Base-by-base conservation (phyloP, 2,113 vertebrate species). In the Hydrolagus affinis region DNA sequence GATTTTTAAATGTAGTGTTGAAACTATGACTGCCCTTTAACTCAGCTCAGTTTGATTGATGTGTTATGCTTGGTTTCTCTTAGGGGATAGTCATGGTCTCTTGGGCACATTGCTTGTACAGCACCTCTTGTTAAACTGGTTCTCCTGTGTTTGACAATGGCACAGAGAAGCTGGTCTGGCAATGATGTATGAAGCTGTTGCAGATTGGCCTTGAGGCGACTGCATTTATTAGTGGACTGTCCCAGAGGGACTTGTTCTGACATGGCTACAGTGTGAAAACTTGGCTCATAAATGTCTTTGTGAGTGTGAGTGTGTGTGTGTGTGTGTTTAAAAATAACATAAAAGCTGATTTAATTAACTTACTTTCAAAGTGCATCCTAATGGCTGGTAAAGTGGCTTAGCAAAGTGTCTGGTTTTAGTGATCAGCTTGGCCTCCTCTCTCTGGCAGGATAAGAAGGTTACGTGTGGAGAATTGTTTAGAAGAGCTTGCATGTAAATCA, bases 161-260 rank as follows among this genome's bases (percentile, higher is more conserved):
- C 23, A 30, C 78, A 30, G 12, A 19, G 32, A 75, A 32, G 25
- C 8, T 4, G 19, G 23, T 23, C 28, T 30, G 60, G 32, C 78
- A 83, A 32, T 83, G 78, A 83, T 64, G 28, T 25, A 83, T 83
- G 78, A 83, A 66, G 62, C 59, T 68, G 62, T 83, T 83, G 62
- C 25, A 83, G 62, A 64, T 66, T 83, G 60, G 78, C 78, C 78
- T 83, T 83, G 78, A 66, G 60, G 28, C 17, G 32, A 28, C 60
- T 66, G 60, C 60, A 60, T 68, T 68, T 68, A 62, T 66, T 28
- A 66, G 60, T 28, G 66, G 25, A 23, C 28, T n/a, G 28, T 60
- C 78, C 62, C 10, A 17, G 30, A 83, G 78, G 60, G 62, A 68
- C 78, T 68, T 83, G 78, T 32, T 32, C 62, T 30, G 62, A 83